Evolutionary conservation across 1,140 invertebrate genomes (phyloP).

Genomic region (Megalonaias nervosa): DNA sequence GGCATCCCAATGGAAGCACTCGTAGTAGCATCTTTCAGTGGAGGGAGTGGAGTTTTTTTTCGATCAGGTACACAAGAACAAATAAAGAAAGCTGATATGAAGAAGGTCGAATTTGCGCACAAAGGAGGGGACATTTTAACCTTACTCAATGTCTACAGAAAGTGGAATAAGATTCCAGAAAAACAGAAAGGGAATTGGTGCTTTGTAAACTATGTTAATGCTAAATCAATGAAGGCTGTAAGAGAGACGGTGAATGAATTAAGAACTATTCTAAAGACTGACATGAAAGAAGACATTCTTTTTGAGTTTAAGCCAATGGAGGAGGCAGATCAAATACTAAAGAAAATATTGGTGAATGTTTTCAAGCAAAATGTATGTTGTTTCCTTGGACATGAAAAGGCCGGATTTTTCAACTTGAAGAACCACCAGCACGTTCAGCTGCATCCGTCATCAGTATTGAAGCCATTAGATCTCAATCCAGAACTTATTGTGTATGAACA

Average conservation of each 20-base stretch:
- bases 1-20: conserved; percentile 77
- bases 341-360: conserved; percentile 48
- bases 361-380: conserved; percentile 46
- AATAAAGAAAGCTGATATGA: conserved; percentile 76
- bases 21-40: conserved; percentile 50
- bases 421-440: conserved; percentile 46
- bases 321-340: conserved; percentile 27
- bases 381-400: conserved; percentile 53
- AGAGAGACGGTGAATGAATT: conserved; percentile 57
- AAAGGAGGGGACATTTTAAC: conserved; percentile 93
- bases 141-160: conserved; percentile 89
- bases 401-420: conserved; percentile 50
- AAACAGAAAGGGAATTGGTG: conserved; percentile 58
- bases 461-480: conserved; percentile 39
- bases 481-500: conserved; percentile 56
- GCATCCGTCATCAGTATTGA: conserved; percentile 58
- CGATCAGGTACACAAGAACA: conserved; percentile 73
- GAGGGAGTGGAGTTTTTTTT: conserved; percentile 50
- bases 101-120: conserved; percentile 82
- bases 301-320: conserved; percentile 32
- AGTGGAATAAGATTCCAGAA: conserved; percentile 50
- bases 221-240: conserved; percentile 51
- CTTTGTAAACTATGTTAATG: conserved; percentile 55
- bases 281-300: conserved; percentile 31
- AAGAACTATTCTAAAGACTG: conserved; percentile 39